Percentiles rank a stretch among this genome's conserved stretches.
These are phyloP conservation scores for Eutrigla gurnardus DNA, from an alignment of 2,797 vertebrate species.

Conservation along the genomic window DNA sequence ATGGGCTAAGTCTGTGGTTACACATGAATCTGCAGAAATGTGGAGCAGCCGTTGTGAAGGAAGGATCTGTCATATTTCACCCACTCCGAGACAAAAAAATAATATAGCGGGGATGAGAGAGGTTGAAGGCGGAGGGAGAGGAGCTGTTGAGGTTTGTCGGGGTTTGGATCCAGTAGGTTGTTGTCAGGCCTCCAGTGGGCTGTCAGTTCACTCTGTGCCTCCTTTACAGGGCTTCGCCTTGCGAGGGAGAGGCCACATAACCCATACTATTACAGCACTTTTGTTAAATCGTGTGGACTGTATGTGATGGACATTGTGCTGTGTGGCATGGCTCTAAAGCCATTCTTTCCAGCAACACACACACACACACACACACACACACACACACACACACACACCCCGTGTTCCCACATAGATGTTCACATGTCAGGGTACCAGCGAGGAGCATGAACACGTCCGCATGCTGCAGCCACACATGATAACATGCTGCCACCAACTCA, in stretches of 20 bases:
- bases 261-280: slow-evolving; percentile 56
- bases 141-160: slow-evolving; percentile 67
- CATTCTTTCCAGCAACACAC: slow-evolving; percentile 9
- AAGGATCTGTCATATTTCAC: slow-evolving; percentile 75
- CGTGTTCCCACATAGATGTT: slow-evolving; percentile 4
- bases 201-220: slow-evolving; percentile 68
- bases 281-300: slow-evolving; percentile 53
- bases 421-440: slow-evolving; percentile 11
- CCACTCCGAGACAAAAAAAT: slow-evolving; percentile 50
- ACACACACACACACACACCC: no score
- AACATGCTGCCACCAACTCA: slow-evolving; percentile 31
- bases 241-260: slow-evolving; percentile 57
- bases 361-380: neutral
- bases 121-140: slow-evolving; percentile 57
- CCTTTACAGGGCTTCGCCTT: slow-evolving; percentile 53
- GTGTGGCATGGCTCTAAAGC: slow-evolving; percentile 22
- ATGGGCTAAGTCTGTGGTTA: slow-evolving; percentile 76
- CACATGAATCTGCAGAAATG: slow-evolving; percentile 74
- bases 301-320: slow-evolving; percentile 38
- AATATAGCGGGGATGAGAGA: slow-evolving; percentile 46
- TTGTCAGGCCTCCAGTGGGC: slow-evolving; percentile 74
- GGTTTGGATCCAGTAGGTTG: slow-evolving; percentile 65
- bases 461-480: slow-evolving; percentile 17
- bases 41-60: slow-evolving; percentile 63
- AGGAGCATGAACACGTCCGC: slow-evolving; percentile 3